Base-by-base conservation (phyloP, 37 sponge, comb jelly and placozoan species). In the Crambe crambe region DNA sequence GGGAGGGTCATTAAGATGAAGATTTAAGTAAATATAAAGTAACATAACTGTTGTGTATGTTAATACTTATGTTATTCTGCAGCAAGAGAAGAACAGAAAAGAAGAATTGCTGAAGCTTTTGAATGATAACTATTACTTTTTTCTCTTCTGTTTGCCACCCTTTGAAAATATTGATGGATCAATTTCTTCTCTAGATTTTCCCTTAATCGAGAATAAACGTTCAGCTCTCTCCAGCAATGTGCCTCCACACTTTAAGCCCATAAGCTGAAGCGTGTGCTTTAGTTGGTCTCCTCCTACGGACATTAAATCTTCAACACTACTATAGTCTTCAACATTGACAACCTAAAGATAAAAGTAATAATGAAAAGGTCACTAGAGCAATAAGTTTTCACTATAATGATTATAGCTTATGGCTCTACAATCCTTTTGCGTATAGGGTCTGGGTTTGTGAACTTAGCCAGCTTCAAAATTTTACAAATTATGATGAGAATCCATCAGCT, bases 171-270 rank as follows among this genome's bases (percentile, higher is more conserved):
- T 75, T 26, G 72, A 72, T n/a, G 93, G 74, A 22, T 80, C 72
- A 34, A 94, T 72, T 30, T 90, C 75, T 15, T 92, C 86, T 32
- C 47, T 64, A 30, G 74, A 23, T 32, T 83, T 84, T 9, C 87
- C 88, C 58, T 89, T 91, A 1, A 80, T 80, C 8, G 88, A 85
- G 72, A 86, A 94, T 20, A 97, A 86, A 42, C 97, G 74, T n/a
- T 73, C 74, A 18, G 92, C 95, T 68, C 91, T 73, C 73, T 91
- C 81, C 15, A 62, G 61, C 22, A 87, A 81, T 3, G 97, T 94
- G 31, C 97, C 97, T 31, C 97, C 97, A 87, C 97, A 94, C 79
- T 97, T 97, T 43, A 97, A 84, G 6, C 97, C 97, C 62, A 91
- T 47, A 2, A 68, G 32, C 69, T 69, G 66, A 25, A 94, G 88